Base-by-base conservation (phyloP, 1,140 invertebrate species). In the Goniozus legneri region DNA sequence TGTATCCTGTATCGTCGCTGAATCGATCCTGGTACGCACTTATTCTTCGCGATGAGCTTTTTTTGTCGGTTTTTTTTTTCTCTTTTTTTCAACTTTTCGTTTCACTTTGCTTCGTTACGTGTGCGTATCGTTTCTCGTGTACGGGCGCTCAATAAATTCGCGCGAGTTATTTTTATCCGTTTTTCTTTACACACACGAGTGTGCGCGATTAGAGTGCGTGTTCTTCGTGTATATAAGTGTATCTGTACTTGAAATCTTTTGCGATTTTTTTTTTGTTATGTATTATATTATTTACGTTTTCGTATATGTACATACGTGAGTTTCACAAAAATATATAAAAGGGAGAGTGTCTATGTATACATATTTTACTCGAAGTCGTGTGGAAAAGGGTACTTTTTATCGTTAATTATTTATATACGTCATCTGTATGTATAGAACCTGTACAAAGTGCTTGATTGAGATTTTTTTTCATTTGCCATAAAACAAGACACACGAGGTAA, bases 251-350 rank as follows among this genome's bases (percentile, higher is more conserved):
- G 24, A 24, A 12, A 16, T 37, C 14, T 10, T 14, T 15, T 12
- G 16, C 4, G n/a, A 13, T 12, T 2, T 13, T 47, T 8, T 50
- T 12, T 50, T 44, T 37, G 32, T 46, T 57, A 54, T 56, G 16
- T 53, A 54, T 61, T 48, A 50, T 55, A 53, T 52, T 48, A 62
- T 58, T 50, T 68, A 66, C 50, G 55, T 65, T 6, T 6, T 47
- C 57, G 58, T 67, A 67, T 72, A 67, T 68, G 63, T 64, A 72
- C 62, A 71, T 61, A 69, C 62, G 65, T 69, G 64, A 73, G 65
- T 70, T 71, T 73, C 68, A 73, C 68, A 75, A 75, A 74, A 73
- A 75, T 71, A 71, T 75, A 75, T 75, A 75, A 73, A 75, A 75
- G 69, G 69, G 69, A 73, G 58, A 64, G 60, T 67, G 56, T 65